Conservation (phyloP, 2,888 invertebrate genomes). For the Caenorhabditis auriculariae region DNA sequence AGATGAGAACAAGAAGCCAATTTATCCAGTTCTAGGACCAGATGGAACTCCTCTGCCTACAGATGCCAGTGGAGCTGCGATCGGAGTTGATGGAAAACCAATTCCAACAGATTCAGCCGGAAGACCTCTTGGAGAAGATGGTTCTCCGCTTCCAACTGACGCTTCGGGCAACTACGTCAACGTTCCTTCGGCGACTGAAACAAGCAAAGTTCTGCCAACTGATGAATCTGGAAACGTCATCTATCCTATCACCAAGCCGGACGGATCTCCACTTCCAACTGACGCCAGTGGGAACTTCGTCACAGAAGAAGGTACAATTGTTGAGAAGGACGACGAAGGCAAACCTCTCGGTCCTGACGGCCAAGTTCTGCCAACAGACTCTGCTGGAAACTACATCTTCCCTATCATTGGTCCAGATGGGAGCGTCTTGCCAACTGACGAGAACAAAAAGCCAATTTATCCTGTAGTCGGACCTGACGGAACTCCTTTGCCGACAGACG, state of each 20-base stretch:
- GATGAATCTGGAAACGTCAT: constrained; percentile 17
- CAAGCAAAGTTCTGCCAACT: constrained; percentile 13
- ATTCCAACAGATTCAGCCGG: constrained; percentile 16
- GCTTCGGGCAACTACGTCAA: constrained; percentile 11
- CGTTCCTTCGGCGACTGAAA: constrained; percentile 6
- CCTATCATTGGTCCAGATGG: constrained; percentile 36
- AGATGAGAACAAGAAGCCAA: constrained; percentile 19
- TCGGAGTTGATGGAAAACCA: constrained; percentile 23
- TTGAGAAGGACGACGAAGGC: constrained; percentile 28
- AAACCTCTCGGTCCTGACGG: constrained; percentile 21
- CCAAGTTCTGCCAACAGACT: constrained; percentile 30
- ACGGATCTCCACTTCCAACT: constrained; percentile 18
- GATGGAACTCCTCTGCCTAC: constrained; percentile 17
- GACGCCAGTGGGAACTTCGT: constrained; percentile 13
- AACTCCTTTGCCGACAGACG: constrained; percentile 22
- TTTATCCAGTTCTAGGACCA: constrained; percentile 17
- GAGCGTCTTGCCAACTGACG: constrained; percentile 24
- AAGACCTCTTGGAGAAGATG: constrained; percentile 16
- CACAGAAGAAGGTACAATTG: constrained; percentile 14
- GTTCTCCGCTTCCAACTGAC: constrained; percentile 25
- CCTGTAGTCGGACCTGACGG: constrained; percentile 15
- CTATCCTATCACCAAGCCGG: constrained; percentile 14
- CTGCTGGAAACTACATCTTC: constrained; percentile 28
- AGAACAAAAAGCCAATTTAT: constrained; percentile 14
- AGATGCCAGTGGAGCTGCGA: constrained; percentile 17